Conservation (phyloP, 2,888 invertebrate genomes). For the Nowickia ferox region DNA sequence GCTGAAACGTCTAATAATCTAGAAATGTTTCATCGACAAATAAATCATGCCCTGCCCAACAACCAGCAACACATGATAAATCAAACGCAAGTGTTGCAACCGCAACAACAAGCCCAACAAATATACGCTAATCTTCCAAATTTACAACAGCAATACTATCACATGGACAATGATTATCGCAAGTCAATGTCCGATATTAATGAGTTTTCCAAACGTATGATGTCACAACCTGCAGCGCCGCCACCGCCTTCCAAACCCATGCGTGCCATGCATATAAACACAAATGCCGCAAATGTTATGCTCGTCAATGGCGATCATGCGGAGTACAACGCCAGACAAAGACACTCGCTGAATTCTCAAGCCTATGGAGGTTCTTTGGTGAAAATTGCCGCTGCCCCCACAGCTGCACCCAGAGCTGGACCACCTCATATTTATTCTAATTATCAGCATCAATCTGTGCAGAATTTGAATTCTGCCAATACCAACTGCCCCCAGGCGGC, state of each 20-base stretch:
- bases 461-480: constrained; percentile 74
- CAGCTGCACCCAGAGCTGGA: constrained; percentile 72
- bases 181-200: constrained; percentile 86
- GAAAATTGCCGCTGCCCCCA: constrained; percentile 77
- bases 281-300: constrained; percentile 32
- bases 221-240: constrained; percentile 73
- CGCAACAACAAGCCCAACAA: constrained; percentile 74
- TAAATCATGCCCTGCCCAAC: constrained; percentile 37
- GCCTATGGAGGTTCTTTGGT: constrained; percentile 79
- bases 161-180: constrained; percentile 84
- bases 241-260: constrained; percentile 86
- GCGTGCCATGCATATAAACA: constrained; percentile 80
- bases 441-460: constrained; percentile 78
- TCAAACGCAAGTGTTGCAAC: constrained; percentile 72
- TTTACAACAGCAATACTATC: constrained; percentile 79
- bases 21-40: constrained; percentile 65
- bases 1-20: constrained; percentile 62
- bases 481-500: constrained; percentile 14
- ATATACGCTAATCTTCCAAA: constrained; percentile 79
- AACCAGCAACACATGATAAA: constrained; percentile 36
- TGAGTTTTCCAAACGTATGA: constrained; percentile 82
- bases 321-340: constrained; percentile 75
- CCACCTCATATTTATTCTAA: constrained; percentile 72
- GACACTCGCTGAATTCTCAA: constrained; percentile 72
- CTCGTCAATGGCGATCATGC: constrained; percentile 63